Base-by-base conservation (phyloP, 2,113 vertebrate genomes). In the Fregata magnificens region DNA sequence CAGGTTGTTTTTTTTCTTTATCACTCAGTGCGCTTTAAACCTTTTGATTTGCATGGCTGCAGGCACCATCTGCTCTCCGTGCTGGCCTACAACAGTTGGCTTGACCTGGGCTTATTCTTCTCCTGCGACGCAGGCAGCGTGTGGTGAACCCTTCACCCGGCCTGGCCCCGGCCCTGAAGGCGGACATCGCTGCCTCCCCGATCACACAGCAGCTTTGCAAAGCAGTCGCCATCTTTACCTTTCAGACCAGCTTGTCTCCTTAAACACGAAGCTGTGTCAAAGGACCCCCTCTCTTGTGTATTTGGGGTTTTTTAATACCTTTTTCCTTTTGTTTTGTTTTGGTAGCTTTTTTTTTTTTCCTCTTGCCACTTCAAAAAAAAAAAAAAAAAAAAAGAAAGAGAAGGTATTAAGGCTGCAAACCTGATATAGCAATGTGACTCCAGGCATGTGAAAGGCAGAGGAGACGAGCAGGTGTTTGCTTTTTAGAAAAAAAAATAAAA, bases 11-110 rank as follows among this genome's bases (percentile, higher is more conserved):
- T 82, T 88, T 45, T 44, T 61, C 87, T 90, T 90, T 87, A 85
- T 93, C 80, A 34, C 86, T 77, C 76, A 7, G 25, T 16, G 29
- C 0, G 59, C 79, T 94, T 82, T 92, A 86, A 90, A 88, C 56
- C 93, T 81, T 47, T 71, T 58, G 77, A 96, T 96, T 82, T 94
- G 77, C 86, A 52, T 86, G 95, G 96, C 94, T 90, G 56, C 62
- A 34, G 82, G 77, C 88, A 72, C 93, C 93, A 95, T 96, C 96
- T 97, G 94, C 82, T 93, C 94, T 42, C 71, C 0, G 45, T 16
- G 79, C 77, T 59, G 94, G 77, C 91, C 96, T 82, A n/a, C 92
- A 79, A 2, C 87, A 53, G 47, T 88, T 95, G 91, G 93, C 58
- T 55, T 95, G 89, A 95, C 94, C 86, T 56, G 82, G 91, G 92